Conservation (phyloP, 2,113 vertebrate species). For the Pteruthius melanotis region DNA sequence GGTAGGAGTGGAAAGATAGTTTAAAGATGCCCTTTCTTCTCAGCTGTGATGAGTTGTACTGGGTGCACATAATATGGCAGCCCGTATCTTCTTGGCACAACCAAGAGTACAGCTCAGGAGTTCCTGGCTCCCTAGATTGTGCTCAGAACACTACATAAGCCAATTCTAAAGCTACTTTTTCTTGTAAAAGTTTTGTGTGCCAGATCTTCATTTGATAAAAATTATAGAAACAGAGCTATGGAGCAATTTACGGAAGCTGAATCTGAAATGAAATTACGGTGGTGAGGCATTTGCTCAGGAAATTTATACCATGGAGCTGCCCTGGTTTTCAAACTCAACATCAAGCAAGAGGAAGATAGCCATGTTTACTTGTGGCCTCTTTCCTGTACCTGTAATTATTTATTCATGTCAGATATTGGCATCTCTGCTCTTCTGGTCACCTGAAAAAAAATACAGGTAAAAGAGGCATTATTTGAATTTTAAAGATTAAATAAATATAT, state of each 20-base stretch:
- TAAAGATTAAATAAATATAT: background rate
- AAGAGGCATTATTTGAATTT: background rate
- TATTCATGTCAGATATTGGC: background rate
- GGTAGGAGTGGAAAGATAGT: background rate
- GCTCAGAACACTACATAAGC: background rate
- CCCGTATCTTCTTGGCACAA: background rate
- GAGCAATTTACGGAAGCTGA: background rate
- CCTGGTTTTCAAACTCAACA: background rate
- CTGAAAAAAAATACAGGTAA: background rate
- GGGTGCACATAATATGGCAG: background rate
- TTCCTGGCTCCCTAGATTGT: background rate
- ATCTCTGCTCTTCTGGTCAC: background rate
- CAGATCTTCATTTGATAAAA: background rate
- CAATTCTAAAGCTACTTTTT: background rate
- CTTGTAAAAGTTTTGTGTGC: background rate
- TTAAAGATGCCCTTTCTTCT: background rate
- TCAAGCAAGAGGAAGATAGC: background rate
- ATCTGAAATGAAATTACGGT: background rate
- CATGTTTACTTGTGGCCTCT: background rate
- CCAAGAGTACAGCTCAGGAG: background rate
- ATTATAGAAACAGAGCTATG: background rate
- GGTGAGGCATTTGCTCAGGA: background rate
- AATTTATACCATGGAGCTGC: background rate
- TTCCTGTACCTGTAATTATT: background rate
- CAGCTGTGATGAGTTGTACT: background rate